These are phyloP conservation scores for Hybos culiciformis DNA, from an alignment of 2,888 invertebrate genomes.

Conservation along the genomic window DNA sequence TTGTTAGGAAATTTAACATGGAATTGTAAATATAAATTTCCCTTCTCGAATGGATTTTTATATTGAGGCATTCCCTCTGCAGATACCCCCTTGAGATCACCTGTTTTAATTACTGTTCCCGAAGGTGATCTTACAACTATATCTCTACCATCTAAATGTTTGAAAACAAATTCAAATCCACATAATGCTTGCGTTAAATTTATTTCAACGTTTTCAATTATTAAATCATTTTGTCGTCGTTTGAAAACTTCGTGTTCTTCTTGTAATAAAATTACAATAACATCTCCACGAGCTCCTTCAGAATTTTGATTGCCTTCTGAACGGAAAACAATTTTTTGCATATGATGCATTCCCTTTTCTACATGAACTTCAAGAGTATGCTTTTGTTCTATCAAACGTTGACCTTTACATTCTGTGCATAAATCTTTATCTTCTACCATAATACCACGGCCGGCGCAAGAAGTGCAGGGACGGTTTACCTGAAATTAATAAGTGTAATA, in stretches of 20 bases:
- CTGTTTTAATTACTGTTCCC: conserved; percentile 74
- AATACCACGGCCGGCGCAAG: conserved; percentile 56
- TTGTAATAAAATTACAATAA: conserved; percentile 72
- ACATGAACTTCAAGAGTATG: conserved; percentile 78
- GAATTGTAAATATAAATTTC: conserved; percentile 77
- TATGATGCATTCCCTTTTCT: conserved; percentile 79
- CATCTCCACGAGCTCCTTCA: conserved; percentile 74
- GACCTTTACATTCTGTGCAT: conserved; percentile 70
- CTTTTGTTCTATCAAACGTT: conserved; percentile 67
- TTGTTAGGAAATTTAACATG: conserved; percentile 72
- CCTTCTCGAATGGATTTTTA: conserved; percentile 73
- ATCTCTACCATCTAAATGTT: conserved; percentile 79
- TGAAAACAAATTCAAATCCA: conserved; percentile 72
- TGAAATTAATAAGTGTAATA: conserved; percentile 11
- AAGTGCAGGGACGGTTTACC: conserved; percentile 37
- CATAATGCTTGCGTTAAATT: conserved; percentile 80
- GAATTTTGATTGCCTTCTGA: conserved; percentile 88
- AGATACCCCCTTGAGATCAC: conserved; percentile 59
- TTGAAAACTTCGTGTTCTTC: conserved; percentile 67
- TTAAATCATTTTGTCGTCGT: conserved; percentile 59
- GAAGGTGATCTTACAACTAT: conserved; percentile 61
- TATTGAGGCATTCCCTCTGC: conserved; percentile 86
- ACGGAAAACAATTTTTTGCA: conserved; percentile 70
- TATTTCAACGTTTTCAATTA: conserved; percentile 55
- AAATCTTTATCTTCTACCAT: conserved; percentile 67